phyloP scores from a whole-genome alignment of 1,140 invertebrate species.

The Ceratosolen fusciceps region DNA sequence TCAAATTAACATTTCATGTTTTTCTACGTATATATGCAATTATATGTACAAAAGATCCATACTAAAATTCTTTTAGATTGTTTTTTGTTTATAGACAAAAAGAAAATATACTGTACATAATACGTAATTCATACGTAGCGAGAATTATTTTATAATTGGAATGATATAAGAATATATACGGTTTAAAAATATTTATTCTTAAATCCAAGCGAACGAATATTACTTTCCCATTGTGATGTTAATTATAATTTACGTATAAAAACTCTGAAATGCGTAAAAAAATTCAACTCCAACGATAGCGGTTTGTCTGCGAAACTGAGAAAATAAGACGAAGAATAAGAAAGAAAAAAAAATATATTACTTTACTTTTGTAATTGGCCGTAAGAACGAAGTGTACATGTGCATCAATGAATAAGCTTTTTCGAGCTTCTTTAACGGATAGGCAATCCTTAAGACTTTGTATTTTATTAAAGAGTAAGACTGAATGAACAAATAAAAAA shows the following conservation, averaged over 20 bases:
- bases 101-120: constrained; percentile 57
- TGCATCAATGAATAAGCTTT: constrained; percentile 49
- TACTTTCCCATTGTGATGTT: constrained; percentile 66
- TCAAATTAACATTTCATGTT: constrained; percentile 7
- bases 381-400: constrained; percentile 35
- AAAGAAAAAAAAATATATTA: too few relatives aligned
- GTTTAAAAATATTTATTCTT: constrained; percentile 53
- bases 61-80: constrained; percentile 26
- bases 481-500: constrained; percentile 59
- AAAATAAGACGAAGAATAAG: constrained; percentile 29
- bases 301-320: constrained; percentile 17
- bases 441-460: constrained; percentile 63
- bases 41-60: constrained; percentile 8
- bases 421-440: constrained; percentile 63
- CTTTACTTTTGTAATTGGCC: constrained; percentile 41
- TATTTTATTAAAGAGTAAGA: constrained; percentile 69
- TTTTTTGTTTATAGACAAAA: constrained; percentile 55
- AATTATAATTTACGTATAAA: constrained; percentile 55
- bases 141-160: constrained; percentile 50
- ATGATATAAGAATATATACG: constrained; percentile 44
- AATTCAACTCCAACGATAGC: constrained; percentile 17
- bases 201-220: constrained; percentile 58
- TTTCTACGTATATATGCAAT: background rate
- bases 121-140: constrained; percentile 48
- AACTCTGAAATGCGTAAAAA: constrained; percentile 41